Conservation (phyloP, 2,113 vertebrate genomes). For the Edolisoma coerulescens region DNA sequence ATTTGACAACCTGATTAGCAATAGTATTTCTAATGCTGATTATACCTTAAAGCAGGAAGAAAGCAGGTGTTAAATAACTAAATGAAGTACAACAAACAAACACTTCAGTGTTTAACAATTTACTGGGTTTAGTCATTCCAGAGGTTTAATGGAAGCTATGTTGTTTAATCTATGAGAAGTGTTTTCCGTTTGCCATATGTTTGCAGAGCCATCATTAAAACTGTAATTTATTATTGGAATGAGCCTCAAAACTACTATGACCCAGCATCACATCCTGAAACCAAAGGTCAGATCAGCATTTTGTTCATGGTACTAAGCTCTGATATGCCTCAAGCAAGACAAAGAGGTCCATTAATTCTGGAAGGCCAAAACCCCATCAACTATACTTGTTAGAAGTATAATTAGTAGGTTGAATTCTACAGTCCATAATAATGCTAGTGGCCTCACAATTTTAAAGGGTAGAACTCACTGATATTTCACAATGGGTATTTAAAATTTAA, state of each 20-base stretch:
- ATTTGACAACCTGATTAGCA: neutral
- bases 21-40: slow-evolving; percentile 17
- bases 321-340: neutral
- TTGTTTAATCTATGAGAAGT: slow-evolving; percentile 46
- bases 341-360: slow-evolving; percentile 50
- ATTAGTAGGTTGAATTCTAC: neutral
- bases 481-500: neutral
- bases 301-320: slow-evolving; percentile 5
- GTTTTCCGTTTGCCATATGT: slow-evolving; percentile 36
- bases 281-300: slow-evolving; percentile 40
- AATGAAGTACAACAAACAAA: slow-evolving; percentile 34
- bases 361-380: slow-evolving; percentile 29
- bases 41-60: slow-evolving; percentile 8
- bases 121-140: neutral
- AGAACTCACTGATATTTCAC: neutral
- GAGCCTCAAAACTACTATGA: slow-evolving; percentile 29
- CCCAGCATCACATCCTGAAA: neutral
- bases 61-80: slow-evolving; percentile 54
- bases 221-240: slow-evolving; percentile 36
- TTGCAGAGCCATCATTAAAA: slow-evolving; percentile 52
- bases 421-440: neutral
- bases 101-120: neutral
- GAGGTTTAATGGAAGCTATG: slow-evolving; percentile 28
- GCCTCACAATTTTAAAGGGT: neutral
- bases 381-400: neutral